A percentile compares a stretch with the other conserved stretches of the same genome.
Evolutionary conservation across 2,113 vertebrate species (phyloP).

Genomic region (Ceratotherium simum): DNA sequence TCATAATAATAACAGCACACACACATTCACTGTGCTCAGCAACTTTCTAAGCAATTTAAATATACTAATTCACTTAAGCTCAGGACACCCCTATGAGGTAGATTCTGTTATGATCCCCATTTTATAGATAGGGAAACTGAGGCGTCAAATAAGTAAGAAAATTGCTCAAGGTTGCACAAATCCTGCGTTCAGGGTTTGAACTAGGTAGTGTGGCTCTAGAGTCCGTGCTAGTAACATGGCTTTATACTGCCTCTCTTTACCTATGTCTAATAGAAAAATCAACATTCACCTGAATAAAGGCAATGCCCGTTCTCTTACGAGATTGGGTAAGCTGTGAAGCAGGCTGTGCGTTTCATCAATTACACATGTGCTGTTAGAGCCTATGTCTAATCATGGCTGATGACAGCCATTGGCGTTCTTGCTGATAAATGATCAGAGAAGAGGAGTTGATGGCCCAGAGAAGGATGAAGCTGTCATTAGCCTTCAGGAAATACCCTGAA

Average conservation of each 20-base stretch:
- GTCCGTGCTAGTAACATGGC: background rate
- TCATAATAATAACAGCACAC: background rate
- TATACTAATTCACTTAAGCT: background rate
- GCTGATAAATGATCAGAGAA: background rate
- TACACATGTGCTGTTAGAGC: background rate
- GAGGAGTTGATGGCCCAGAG: background rate
- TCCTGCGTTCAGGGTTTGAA: background rate
- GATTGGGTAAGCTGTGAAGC: background rate
- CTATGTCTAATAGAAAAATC: background rate
- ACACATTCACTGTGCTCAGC: background rate
- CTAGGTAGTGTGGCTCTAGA: background rate
- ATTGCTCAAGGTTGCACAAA: background rate
- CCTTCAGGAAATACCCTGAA: constrained; percentile 14
- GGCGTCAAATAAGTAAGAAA: background rate
- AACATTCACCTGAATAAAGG: background rate
- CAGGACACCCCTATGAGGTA: background rate
- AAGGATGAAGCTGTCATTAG: background rate
- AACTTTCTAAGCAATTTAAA: background rate
- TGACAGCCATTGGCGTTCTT: background rate
- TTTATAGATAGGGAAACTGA: background rate
- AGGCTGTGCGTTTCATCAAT: background rate
- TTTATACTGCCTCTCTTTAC: background rate
- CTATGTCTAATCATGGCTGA: background rate
- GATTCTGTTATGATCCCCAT: background rate
- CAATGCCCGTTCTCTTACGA: background rate